Evolutionary conservation across 2,797 vertebrate species (phyloP), one percentile per base, ranked within the genome.

Genomic region (Acestrorhynchus altus): DNA sequence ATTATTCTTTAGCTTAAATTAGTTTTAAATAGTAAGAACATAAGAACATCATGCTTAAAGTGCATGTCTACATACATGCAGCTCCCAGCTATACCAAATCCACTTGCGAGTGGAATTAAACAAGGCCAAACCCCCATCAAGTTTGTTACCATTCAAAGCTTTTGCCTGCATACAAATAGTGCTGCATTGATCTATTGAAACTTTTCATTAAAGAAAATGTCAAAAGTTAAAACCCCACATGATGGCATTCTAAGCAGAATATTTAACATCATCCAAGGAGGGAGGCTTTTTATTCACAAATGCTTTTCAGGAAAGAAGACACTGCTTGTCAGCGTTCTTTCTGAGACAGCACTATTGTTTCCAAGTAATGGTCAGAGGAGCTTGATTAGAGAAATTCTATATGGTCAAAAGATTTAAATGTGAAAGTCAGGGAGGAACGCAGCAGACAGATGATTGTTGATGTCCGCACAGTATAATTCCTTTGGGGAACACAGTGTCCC

Each of bases 361-460:
- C 77, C 39, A 52, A 72, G 74, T 52, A 77, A 81, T 70, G 76
- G 72, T 70, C 77, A 40, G 71, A 81, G 75, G 81, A 69, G 73
- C 20, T 39, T 67, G 81, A 84, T 86, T 82, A 72, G 85, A 83
- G 72, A 81, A 87, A 77, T 78, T n/a, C n/a, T n/a, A 78, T 74
- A 86, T 12, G 72, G 79, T 72, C 68, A 66, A 79, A 83, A 76
- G 74, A 76, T 70, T 22, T 82, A 78, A 83, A 60, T 73, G 83
- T 80, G 80, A 87, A 77, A 77, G 47, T 63, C 54, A 64, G 54
- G 68, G 67, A 64, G 49, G 56, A 35, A 72, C 46, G 70, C 81
- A 78, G 73, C 76, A 77, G 82, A 80, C 85, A 87, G 80, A 90
- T 87, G 87, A 86, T 77, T 60, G 87, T 83, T 77, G 83, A 68